A percentile compares a stretch with the other conserved stretches of the same genome.
Evolutionary conservation across 2,888 invertebrate genomes (phyloP).

Genomic region (Willowsia nigromaculata): DNA sequence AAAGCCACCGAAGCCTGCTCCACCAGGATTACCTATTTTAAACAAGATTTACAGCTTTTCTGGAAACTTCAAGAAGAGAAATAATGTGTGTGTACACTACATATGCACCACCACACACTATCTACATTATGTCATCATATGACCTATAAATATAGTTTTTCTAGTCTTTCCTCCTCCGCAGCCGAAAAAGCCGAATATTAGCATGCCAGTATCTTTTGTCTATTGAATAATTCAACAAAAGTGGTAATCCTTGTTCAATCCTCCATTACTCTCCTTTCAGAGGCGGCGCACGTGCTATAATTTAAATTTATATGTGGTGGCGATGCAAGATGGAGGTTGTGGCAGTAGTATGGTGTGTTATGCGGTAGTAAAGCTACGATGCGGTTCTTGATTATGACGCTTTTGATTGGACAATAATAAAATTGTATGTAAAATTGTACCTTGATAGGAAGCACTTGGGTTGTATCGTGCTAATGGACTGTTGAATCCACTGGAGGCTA

Average conservation of each 20-base stretch:
- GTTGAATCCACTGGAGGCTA: conserved; percentile 76
- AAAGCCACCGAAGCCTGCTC: conserved; percentile 76
- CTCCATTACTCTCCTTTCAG: conserved; percentile 42
- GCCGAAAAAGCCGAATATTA: too few relatives aligned
- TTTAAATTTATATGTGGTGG: conserved; percentile 39
- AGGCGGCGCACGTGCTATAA: conserved; percentile 17
- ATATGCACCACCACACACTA: neutral
- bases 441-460: conserved; percentile 73
- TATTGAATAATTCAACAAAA: conserved; percentile 64
- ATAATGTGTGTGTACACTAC: neutral
- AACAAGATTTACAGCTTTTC: conserved; percentile 56
- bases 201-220: conserved; percentile 4
- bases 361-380: neutral
- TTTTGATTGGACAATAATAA: neutral
- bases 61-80: neutral
- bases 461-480: conserved; percentile 72
- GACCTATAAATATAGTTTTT: neutral
- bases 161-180: neutral
- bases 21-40: conserved; percentile 66
- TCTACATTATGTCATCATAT: neutral
- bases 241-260: conserved; percentile 63
- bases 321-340: conserved; percentile 6
- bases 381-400: neutral
- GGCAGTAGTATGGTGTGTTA: neutral
- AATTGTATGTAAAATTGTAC: conserved; percentile 20